Conservation (phyloP, 2,113 vertebrate species). For the Grallaria varia region DNA sequence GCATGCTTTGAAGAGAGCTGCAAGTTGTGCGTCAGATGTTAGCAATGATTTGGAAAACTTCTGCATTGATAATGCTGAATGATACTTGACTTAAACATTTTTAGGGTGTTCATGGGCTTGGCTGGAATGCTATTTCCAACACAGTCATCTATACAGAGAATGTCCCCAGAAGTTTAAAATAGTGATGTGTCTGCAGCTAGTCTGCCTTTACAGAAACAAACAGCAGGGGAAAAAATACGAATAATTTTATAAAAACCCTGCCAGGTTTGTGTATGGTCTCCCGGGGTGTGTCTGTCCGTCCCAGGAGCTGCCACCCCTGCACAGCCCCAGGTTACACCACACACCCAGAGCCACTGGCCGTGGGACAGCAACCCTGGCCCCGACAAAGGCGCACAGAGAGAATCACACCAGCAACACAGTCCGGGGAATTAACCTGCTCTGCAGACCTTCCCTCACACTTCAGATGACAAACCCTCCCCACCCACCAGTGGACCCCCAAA, state of each 20-base stretch:
- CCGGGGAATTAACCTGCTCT: background rate
- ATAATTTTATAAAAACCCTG: background rate
- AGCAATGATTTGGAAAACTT: constrained; percentile 6
- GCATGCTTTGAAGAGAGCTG: constrained; percentile 46
- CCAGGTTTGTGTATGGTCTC: background rate
- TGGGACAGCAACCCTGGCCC: background rate
- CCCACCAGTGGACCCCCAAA: background rate
- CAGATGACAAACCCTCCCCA: background rate
- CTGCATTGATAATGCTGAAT: constrained; percentile 21
- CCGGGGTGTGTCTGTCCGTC: background rate
- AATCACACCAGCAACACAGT: background rate
- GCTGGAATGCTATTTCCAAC: background rate
- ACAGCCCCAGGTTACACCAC: background rate
- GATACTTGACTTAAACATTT: background rate
- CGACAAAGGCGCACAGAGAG: fast-evolving
- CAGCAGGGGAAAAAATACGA: background rate
- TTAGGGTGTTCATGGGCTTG: background rate
- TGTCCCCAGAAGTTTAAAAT: background rate
- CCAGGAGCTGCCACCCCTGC: background rate
- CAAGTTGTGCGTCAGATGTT: background rate
- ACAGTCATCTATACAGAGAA: background rate
- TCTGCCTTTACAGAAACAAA: background rate
- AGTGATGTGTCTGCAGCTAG: background rate
- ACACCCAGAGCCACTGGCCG: background rate
- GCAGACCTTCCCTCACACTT: background rate